Conservation (phyloP, 2,888 invertebrate genomes). For the Cistogaster globosa region DNA sequence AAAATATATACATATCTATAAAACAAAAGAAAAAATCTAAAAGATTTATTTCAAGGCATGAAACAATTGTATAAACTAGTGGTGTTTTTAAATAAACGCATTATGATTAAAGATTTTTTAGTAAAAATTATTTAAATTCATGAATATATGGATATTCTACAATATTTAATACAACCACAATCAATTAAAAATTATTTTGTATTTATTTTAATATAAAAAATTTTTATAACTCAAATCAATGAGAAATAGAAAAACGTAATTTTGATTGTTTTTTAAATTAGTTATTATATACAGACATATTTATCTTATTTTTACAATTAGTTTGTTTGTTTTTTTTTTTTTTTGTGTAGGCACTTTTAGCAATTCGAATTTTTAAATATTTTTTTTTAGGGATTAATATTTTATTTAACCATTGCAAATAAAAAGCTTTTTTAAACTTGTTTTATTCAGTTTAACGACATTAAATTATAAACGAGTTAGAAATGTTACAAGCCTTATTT, state of each 20-base stretch:
- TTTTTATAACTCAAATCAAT: neutral
- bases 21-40: neutral
- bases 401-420: constrained; percentile 17
- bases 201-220: neutral
- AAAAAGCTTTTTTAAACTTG: constrained; percentile 15
- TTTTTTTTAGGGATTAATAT: constrained; percentile 15
- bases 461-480: constrained; percentile 18
- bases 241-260: constrained; percentile 5
- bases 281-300: constrained; percentile 39
- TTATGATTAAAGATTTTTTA: constrained; percentile 9
- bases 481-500: constrained; percentile 56
- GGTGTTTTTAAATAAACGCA: constrained; percentile 48
- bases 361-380: constrained; percentile 57
- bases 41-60: constrained; percentile 60
- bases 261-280: neutral
- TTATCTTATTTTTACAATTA: constrained; percentile 43
- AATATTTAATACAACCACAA: constrained; percentile 53
- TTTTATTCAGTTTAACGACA: constrained; percentile 11
- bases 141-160: neutral
- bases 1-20: constrained; percentile 11
- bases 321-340: constrained; percentile 3
- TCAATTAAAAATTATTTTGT: constrained; percentile 2
- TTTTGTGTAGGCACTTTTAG: constrained; percentile 69
- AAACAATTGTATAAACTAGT: constrained; percentile 55
- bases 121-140: constrained; percentile 26